Conservation (phyloP, 2,888 invertebrate genomes). For the Limnephilus auricula region DNA sequence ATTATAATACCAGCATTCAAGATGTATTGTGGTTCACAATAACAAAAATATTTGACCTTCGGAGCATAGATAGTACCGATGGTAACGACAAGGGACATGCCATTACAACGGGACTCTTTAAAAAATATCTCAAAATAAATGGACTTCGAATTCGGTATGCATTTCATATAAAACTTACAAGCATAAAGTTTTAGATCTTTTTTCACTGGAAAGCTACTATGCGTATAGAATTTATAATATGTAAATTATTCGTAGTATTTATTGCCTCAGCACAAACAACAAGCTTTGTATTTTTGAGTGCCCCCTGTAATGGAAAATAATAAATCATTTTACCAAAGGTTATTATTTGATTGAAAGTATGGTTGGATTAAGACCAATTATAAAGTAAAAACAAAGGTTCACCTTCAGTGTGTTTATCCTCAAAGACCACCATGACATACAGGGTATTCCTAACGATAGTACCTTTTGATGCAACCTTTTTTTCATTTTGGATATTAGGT, state of each 20-base stretch:
- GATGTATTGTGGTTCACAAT: neutral
- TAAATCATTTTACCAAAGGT: neutral
- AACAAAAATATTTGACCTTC: conserved; percentile 21
- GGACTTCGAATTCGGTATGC: too few species aligned
- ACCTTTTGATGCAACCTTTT: neutral
- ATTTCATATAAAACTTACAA: too few species aligned
- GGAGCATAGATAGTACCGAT: neutral
- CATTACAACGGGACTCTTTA: too few species aligned
- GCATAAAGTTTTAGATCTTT: too few species aligned
- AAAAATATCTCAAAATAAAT: too few species aligned
- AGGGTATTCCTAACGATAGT: neutral
- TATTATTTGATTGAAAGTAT: neutral
- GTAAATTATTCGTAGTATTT: too few species aligned
- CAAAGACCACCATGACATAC: neutral
- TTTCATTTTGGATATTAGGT: neutral
- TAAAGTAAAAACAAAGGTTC: neutral
- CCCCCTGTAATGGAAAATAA: neutral
- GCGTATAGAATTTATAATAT: too few species aligned
- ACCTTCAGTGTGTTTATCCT: neutral
- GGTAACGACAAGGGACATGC: neutral
- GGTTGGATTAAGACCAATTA: neutral
- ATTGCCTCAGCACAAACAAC: too few species aligned
- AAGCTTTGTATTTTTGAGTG: too few species aligned
- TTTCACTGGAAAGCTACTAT: too few species aligned
- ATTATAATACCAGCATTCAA: neutral